Percentiles rank a stretch among this genome's conserved stretches.
Conservation (phyloP, 2,888 invertebrate genomes). For the Cephus sareptanus region DNA sequence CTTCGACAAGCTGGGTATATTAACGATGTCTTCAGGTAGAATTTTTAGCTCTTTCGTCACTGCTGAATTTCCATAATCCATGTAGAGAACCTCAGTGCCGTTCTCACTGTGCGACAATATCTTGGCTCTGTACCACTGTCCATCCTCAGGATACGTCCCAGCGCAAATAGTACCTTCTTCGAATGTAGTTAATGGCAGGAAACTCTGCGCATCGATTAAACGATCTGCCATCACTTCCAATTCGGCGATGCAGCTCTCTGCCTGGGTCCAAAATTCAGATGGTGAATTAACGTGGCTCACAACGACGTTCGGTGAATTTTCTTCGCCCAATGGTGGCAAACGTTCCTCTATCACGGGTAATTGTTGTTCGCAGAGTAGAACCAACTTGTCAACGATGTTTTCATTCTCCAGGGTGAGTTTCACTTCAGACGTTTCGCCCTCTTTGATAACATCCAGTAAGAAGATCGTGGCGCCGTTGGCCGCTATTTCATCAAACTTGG, state of each 20-base stretch:
- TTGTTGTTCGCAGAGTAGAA: slow-evolving; percentile 28
- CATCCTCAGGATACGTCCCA: slow-evolving; percentile 75
- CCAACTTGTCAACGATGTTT: slow-evolving; percentile 72
- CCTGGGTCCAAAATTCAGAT: slow-evolving; percentile 59
- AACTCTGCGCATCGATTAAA: slow-evolving; percentile 70
- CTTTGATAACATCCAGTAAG: slow-evolving; percentile 68
- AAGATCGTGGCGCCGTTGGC: slow-evolving; percentile 68
- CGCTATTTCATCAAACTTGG: slow-evolving; percentile 59
- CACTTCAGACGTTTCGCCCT: slow-evolving; percentile 74
- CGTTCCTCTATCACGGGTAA: slow-evolving; percentile 41
- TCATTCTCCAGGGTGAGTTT: slow-evolving; percentile 73
- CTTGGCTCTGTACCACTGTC: slow-evolving; percentile 76
- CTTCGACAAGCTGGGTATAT: slow-evolving; percentile 72
- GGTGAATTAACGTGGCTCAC: slow-evolving; percentile 49
- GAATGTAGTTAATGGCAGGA: slow-evolving; percentile 67
- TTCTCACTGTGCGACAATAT: slow-evolving; percentile 70
- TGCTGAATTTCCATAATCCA: slow-evolving; percentile 77
- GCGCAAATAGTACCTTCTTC: slow-evolving; percentile 73
- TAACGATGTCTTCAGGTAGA: slow-evolving; percentile 72
- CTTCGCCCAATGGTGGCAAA: slow-evolving; percentile 56
- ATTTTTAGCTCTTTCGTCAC: slow-evolving; percentile 70
- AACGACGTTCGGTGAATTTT: slow-evolving; percentile 44
- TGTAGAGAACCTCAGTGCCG: slow-evolving; percentile 73
- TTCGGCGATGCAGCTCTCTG: slow-evolving; percentile 65
- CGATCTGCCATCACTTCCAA: slow-evolving; percentile 71